Percentiles rank a stretch among this genome's conserved stretches.
Conservation (phyloP, 2,113 vertebrate species). For the Equus przewalskii region DNA sequence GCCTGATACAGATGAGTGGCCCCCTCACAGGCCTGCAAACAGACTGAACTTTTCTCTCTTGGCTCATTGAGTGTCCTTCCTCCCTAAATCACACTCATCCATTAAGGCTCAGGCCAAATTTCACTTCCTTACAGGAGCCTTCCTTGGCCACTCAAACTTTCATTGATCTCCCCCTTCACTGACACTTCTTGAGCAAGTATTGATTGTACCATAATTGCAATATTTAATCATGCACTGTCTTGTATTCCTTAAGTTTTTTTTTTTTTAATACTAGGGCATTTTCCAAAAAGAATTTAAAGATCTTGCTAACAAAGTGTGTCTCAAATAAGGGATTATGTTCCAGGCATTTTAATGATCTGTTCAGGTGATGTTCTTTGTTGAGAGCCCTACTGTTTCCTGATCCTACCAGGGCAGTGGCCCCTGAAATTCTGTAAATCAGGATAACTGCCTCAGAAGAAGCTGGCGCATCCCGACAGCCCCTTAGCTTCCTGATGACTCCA, state of each 20-base stretch:
- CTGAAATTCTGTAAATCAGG: not conserved
- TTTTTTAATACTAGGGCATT: not conserved
- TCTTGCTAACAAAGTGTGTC: not conserved
- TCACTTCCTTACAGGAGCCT: slow-evolving; percentile 46
- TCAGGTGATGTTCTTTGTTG: not conserved
- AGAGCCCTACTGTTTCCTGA: not conserved
- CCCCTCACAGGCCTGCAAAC: not conserved
- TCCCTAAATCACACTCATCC: not conserved
- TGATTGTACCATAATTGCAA: slow-evolving; percentile 23
- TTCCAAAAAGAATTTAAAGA: slow-evolving; percentile 10
- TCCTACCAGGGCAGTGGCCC: not conserved
- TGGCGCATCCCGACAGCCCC: not conserved
- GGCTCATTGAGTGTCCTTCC: not conserved
- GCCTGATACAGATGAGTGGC: not conserved
- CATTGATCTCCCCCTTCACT: slow-evolving; percentile 21
- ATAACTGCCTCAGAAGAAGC: not conserved
- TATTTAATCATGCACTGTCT: slow-evolving; percentile 59
- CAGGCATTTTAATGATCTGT: not conserved
- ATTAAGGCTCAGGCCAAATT: slow-evolving; percentile 47
- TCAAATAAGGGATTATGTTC: not conserved
- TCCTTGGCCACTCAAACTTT: not conserved
- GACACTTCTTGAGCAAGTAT: slow-evolving; percentile 53
- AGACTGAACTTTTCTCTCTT: not conserved
- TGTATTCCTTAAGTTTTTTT: not conserved
- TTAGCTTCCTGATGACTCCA: not conserved